Evolutionary conservation across 1,140 invertebrate species (phyloP).

Genomic region (Nymphalis io): DNA sequence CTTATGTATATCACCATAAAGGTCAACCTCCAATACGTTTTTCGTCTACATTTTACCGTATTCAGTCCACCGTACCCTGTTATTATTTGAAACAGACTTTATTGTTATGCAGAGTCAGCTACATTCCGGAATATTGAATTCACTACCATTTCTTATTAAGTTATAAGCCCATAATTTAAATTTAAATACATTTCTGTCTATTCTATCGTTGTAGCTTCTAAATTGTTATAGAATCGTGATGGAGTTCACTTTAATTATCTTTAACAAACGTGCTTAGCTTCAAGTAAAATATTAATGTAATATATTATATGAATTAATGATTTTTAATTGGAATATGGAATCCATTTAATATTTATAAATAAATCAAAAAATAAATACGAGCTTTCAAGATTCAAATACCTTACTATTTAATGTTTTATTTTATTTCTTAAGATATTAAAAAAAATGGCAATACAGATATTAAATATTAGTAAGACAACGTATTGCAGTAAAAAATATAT

Average conservation of each 20-base stretch:
- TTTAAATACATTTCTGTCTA: constrained; percentile 17
- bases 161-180: constrained; percentile 39
- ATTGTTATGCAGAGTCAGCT: constrained; percentile 50
- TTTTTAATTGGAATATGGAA: too few species aligned
- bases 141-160: constrained; percentile 40
- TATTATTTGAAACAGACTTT: constrained; percentile 46
- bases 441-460: too few species aligned
- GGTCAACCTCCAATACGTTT: constrained; percentile 4
- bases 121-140: constrained; percentile 52
- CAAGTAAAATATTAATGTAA: not conserved
- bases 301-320: not conserved
- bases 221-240: constrained; percentile 16
- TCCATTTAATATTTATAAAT: too few species aligned
- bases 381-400: too few species aligned
- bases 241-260: not conserved
- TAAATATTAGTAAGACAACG: too few species aligned
- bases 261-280: not conserved
- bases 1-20: constrained; percentile 4
- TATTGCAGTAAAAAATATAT: too few species aligned
- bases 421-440: too few species aligned
- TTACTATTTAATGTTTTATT: too few species aligned
- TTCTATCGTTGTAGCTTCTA: constrained; percentile 5
- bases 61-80: constrained; percentile 37
- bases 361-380: too few species aligned
- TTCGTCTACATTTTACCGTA: not conserved